A percentile compares a stretch with the other conserved stretches of the same genome.
These are phyloP conservation scores for Neocrepidodera transversa DNA, from an alignment of 2,888 invertebrate genomes.

Conservation along the genomic window DNA sequence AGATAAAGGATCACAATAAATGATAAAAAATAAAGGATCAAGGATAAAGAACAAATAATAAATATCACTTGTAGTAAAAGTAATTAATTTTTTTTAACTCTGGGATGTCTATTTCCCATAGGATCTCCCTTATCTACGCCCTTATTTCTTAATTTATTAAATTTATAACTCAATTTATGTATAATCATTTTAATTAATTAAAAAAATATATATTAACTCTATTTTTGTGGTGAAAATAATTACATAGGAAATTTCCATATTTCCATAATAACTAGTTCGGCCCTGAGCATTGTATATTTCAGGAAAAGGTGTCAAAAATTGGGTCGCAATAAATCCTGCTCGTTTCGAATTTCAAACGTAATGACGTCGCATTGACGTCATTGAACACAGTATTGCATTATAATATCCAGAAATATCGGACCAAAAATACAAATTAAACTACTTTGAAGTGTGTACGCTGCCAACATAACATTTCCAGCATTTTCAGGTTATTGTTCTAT, in stretches of 20 bases:
- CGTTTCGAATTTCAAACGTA: conserved; percentile 25
- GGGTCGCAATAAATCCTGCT: conserved; percentile 28
- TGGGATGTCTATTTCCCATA: too few species aligned
- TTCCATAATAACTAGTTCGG: neutral
- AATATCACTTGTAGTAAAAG: too few species aligned
- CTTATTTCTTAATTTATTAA: too few species aligned
- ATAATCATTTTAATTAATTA: too few species aligned
- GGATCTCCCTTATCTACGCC: too few species aligned
- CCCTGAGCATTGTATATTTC: neutral
- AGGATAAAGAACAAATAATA: too few species aligned
- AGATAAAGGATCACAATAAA: too few species aligned
- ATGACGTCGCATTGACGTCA: conserved; percentile 38
- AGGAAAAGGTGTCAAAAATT: conserved; percentile 31
- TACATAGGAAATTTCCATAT: neutral
- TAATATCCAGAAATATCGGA: conserved; percentile 31
- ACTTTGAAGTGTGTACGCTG: conserved; percentile 20
- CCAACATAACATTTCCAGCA: conserved; percentile 25
- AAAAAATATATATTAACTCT: too few species aligned
- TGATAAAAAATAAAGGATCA: too few species aligned
- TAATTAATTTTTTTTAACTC: too few species aligned
- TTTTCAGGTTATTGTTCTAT: conserved; percentile 16
- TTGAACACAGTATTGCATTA: conserved; percentile 31
- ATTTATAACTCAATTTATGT: too few species aligned
- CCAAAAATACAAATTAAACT: conserved; percentile 29
- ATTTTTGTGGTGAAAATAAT: too few species aligned